Percentiles rank a stretch among this genome's conserved stretches.
Evolutionary conservation across 2,888 invertebrate species (phyloP).

Genomic region (Drosophila rubida): DNA sequence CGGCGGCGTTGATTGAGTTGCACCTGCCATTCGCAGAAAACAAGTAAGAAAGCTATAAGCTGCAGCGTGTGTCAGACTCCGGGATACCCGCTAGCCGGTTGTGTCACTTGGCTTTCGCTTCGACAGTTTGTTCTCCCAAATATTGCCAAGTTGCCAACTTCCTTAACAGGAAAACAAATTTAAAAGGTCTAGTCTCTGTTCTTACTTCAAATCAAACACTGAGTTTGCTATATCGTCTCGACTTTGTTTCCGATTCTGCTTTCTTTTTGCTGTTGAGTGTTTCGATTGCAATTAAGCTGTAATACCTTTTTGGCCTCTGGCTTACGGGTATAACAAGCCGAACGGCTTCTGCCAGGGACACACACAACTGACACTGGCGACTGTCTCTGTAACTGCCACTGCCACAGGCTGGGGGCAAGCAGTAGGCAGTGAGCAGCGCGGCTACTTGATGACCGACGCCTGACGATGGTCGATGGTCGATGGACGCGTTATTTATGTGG

Average conservation of each 20-base stretch:
- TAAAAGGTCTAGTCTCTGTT: too few relatives aligned
- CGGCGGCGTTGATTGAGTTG: conserved; percentile 78
- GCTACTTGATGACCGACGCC: conserved; percentile 58
- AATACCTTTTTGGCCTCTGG: not conserved
- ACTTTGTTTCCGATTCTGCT: too few relatives aligned
- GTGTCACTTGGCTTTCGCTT: not conserved
- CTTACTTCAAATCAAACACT: too few relatives aligned
- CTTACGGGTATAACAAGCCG: conserved; percentile 36
- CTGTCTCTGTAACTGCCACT: conserved; percentile 7
- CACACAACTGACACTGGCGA: conserved; percentile 12
- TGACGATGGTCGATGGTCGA: conserved; percentile 18
- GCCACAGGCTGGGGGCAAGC: not conserved
- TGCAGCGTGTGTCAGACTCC: not conserved
- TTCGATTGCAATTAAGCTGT: not conserved
- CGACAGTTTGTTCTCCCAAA: not conserved
- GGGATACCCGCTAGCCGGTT: not conserved
- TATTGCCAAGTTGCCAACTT: too few relatives aligned
- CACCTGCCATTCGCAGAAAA: conserved; percentile 82
- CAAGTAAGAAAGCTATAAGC: conserved; percentile 14
- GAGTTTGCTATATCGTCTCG: too few relatives aligned
- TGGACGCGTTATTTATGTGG: conserved; percentile 76
- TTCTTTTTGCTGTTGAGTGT: too few relatives aligned
- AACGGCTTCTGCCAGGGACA: conserved; percentile 50
- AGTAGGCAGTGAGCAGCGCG: conserved; percentile 3
- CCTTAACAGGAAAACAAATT: too few relatives aligned